Base-by-base conservation (phyloP, 2,797 vertebrate species). In the Nasua narica region DNA sequence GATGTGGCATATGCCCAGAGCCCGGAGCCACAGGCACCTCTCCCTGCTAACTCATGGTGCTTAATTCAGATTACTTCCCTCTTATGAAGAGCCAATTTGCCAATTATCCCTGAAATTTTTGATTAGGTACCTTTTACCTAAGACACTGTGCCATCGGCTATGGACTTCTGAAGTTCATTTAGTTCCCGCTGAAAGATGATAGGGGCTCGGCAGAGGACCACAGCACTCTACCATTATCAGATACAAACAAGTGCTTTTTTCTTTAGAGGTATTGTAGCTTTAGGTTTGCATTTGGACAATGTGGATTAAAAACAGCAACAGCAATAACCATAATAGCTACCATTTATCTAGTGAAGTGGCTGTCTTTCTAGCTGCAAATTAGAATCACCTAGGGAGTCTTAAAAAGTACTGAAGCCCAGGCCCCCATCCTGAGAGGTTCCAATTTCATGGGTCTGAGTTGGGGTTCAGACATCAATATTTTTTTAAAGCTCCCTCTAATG, bases 41-140 rank as follows among this genome's bases (percentile, higher is more conserved):
- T 86, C 90, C 62, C 40, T 62, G 14, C 69, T 86, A 87, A 85
- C 27, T 93, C 72, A 40, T 1, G 4, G 18, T 87, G 21, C 32
- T 96, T 97, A 93, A 97, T 97, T 97, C 94, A 95, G 97, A 94
- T 91, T 52, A 69, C 27, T 94, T 81, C 95, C 32, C 65, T 97
- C 94, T 97, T 84, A 93, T 85, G 72, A 87, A 97, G 89, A 60
- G 97, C 60, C 95, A 93, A 62, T 97, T 97, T 97, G 90, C 95
- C 62, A 96, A 95, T 92, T 77, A 90, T 46, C 50, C 25, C 81
- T 98, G 93, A 95, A 96, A 94, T 85, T 81, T 85, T 96, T 95
- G 84, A 90, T 97, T 94, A 87, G 90, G 54, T 95, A 0, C 5
- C 72, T 96, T 97, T 52, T 94, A 93, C 94, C 43, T 87, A 91